These are phyloP conservation scores for Cyrtorhinus lividipennis DNA, from an alignment of 1,140 invertebrate species.

Conservation along the genomic window DNA sequence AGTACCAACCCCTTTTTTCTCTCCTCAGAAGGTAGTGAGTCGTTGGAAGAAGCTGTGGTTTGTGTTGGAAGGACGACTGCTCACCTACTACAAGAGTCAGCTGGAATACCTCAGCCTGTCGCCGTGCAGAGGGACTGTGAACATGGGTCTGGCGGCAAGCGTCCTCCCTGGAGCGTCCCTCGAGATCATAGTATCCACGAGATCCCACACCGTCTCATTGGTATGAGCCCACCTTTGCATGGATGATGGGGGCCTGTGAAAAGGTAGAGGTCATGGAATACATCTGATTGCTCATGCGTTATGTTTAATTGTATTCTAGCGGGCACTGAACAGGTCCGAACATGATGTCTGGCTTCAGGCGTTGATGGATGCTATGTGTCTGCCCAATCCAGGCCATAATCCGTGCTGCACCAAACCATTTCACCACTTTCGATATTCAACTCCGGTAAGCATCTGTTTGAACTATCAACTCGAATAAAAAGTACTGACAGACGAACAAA, in stretches of 20 bases:
- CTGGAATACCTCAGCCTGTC: constrained; percentile 36
- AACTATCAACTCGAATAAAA: background rate
- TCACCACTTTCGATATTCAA: constrained; percentile 17
- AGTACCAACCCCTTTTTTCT: too few species aligned
- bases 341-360: constrained; percentile 34
- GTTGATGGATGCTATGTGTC: constrained; percentile 29
- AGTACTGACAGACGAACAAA: too few species aligned
- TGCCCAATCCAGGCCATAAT: constrained; percentile 20
- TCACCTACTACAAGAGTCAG: constrained; percentile 37
- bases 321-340: constrained; percentile 29
- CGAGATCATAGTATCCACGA: constrained; percentile 31
- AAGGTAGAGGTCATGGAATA: background rate
- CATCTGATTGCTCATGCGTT: background rate
- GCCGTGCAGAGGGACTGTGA: constrained; percentile 37
- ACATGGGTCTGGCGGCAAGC: constrained; percentile 32
- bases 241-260: background rate
- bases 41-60: constrained; percentile 39
- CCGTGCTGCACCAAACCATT: constrained; percentile 19
- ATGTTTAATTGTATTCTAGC: constrained; percentile 27
- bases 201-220: constrained; percentile 33
- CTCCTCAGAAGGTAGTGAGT: constrained; percentile 31
- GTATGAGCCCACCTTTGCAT: constrained; percentile 32
- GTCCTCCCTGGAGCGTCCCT: constrained; percentile 29
- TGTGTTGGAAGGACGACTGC: constrained; percentile 36
- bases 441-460: constrained; percentile 11